Percentiles rank a stretch among this genome's conserved stretches.
phyloP scores from a whole-genome alignment of 2,888 invertebrate species.

The Eumerus sabulonum region DNA sequence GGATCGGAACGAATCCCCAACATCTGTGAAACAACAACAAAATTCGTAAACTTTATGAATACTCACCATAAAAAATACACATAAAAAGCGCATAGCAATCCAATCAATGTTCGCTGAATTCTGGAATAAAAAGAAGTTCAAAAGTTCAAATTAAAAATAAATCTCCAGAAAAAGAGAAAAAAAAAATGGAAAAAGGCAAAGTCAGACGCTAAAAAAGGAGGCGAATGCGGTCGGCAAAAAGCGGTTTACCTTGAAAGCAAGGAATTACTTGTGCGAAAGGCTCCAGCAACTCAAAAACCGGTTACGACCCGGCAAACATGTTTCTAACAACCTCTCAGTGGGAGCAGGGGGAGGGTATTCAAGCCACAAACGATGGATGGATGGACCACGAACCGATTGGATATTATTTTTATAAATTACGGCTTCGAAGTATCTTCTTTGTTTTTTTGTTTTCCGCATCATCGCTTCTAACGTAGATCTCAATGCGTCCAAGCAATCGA shows the following conservation, averaged over 20 bases:
- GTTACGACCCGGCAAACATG: slow-evolving; percentile 57
- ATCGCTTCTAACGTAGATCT: slow-evolving; percentile 54
- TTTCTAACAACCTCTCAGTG: slow-evolving; percentile 52
- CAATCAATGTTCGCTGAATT: slow-evolving; percentile 39
- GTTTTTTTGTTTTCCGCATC: slow-evolving; percentile 51
- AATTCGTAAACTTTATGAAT: no score
- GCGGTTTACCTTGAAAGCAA: slow-evolving; percentile 61
- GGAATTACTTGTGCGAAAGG: slow-evolving; percentile 45
- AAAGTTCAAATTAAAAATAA: not conserved
- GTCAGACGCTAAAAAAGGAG: slow-evolving; percentile 21
- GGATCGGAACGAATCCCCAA: no score
- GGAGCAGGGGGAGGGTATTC: not conserved
- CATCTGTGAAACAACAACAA: no score
- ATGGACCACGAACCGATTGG: slow-evolving; percentile 17
- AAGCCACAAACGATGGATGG: slow-evolving; percentile 16
- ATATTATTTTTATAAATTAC: slow-evolving; percentile 53
- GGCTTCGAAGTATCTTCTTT: slow-evolving; percentile 9
- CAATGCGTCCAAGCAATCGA: slow-evolving; percentile 30
- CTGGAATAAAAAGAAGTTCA: slow-evolving; percentile 35
- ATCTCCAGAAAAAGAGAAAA: not conserved
- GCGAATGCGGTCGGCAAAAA: slow-evolving; percentile 34
- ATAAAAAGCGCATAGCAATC: no score
- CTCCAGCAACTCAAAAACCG: slow-evolving; percentile 53
- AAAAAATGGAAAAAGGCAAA: slow-evolving; percentile 1
- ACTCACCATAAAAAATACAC: no score